A percentile compares a stretch with the other conserved stretches of the same genome.
Conservation (phyloP, 2,113 vertebrate genomes). For the Dermatemys mawii region DNA sequence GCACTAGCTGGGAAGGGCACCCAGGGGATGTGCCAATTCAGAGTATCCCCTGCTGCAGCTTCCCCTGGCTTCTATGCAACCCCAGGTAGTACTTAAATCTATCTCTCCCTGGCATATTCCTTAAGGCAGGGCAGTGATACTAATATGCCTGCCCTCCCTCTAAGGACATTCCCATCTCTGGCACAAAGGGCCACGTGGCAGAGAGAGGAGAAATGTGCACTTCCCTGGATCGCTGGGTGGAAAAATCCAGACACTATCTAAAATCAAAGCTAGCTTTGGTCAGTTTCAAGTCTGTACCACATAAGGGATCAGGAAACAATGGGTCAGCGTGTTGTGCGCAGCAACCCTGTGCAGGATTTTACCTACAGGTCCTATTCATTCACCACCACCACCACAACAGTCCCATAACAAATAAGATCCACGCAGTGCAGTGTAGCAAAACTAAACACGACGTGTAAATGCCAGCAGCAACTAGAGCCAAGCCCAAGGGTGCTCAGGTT, state of each 20-base stretch:
- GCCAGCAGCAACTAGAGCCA: neutral
- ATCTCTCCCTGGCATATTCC: neutral
- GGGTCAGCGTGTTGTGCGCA: accelerated
- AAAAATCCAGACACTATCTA: neutral
- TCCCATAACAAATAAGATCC: neutral
- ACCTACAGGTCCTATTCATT: neutral
- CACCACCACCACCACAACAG: neutral
- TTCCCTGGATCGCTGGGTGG: neutral
- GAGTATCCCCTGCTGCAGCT: neutral
- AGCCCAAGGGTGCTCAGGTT: neutral
- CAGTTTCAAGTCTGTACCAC: neutral
- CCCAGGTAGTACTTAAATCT: neutral
- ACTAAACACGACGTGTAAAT: neutral
- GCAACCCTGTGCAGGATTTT: neutral
- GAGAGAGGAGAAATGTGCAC: neutral
- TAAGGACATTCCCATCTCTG: neutral
- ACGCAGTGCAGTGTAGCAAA: neutral
- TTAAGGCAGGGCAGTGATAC: neutral
- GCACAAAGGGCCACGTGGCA: neutral
- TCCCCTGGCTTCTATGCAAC: neutral
- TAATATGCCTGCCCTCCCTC: neutral
- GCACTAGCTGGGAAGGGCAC: neutral
- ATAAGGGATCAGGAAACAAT: neutral
- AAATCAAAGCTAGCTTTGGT: neutral
- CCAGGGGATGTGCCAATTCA: neutral